Evolutionary conservation across 2,113 vertebrate species (phyloP).

Genomic region (Labeo rohita): DNA sequence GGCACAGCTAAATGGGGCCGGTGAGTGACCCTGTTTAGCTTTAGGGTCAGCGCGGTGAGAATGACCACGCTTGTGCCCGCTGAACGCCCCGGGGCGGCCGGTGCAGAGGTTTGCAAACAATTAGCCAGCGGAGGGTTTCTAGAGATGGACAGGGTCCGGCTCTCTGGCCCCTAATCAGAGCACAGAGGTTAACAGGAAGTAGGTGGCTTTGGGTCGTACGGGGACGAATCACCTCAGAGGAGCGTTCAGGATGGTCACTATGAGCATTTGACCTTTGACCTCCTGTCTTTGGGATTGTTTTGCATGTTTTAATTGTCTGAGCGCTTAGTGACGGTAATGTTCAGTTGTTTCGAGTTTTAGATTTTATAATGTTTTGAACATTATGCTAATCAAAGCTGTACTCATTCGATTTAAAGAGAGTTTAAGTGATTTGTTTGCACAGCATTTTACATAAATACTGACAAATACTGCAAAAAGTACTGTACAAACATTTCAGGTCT

Average conservation of each 20-base stretch:
- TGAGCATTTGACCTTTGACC: slow-evolving; percentile 49
- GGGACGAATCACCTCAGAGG: not conserved
- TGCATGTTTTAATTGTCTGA: not conserved
- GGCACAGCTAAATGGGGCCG: slow-evolving; percentile 58
- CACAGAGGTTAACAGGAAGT: slow-evolving; percentile 40
- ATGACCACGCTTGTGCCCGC: slow-evolving; percentile 49
- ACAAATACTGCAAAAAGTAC: not conserved
- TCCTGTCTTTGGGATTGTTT: slow-evolving; percentile 6
- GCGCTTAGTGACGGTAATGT: not conserved
- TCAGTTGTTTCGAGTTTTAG: not conserved
- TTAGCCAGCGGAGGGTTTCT: slow-evolving; percentile 55
- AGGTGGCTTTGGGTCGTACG: slow-evolving; percentile 32
- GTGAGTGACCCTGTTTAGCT: slow-evolving; percentile 68
- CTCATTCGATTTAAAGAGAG: not conserved
- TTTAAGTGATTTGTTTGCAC: not conserved
- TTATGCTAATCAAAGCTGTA: not conserved
- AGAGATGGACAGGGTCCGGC: slow-evolving; percentile 22
- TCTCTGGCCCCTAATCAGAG: slow-evolving; percentile 49
- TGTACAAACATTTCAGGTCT: too few relatives aligned
- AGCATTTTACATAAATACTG: not conserved
- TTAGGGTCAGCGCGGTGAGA: slow-evolving; percentile 63
- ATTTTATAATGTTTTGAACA: not conserved
- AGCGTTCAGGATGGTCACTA: slow-evolving; percentile 18
- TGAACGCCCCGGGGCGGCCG: slow-evolving; percentile 29
- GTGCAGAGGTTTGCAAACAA: slow-evolving; percentile 58